Evolutionary conservation across 2,113 vertebrate species (phyloP).

Genomic region (Paradisaea rubra): DNA sequence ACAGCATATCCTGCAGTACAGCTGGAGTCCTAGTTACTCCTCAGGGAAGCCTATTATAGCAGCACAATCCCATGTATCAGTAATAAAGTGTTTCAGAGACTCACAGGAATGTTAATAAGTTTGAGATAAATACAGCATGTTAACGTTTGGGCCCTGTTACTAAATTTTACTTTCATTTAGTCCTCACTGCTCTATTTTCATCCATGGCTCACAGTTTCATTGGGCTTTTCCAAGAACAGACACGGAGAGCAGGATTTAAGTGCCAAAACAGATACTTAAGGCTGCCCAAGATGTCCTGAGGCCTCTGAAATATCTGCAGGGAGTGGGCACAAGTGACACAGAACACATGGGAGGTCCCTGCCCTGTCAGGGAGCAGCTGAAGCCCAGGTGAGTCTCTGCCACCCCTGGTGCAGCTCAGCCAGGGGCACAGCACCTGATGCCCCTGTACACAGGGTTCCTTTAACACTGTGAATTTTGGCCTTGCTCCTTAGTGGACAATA

Average conservation of each 20-base stretch:
- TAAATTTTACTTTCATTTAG: conserved; percentile 19
- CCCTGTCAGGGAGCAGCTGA: neutral
- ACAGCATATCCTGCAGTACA: neutral
- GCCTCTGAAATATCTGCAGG: neutral
- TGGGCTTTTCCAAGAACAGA: neutral
- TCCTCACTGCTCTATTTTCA: conserved; percentile 7
- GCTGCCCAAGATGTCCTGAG: neutral
- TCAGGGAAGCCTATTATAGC: conserved; percentile 10
- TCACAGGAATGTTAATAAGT: conserved; percentile 32
- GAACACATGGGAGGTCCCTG: neutral
- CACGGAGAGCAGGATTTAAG: neutral
- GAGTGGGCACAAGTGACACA: neutral
- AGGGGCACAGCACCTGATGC: neutral
- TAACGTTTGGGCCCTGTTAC: neutral
- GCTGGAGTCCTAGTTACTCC: conserved; percentile 11
- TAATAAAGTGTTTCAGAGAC: conserved; percentile 28
- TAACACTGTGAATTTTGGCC: neutral
- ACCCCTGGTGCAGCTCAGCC: neutral
- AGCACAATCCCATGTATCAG: conserved; percentile 10
- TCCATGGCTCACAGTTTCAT: neutral
- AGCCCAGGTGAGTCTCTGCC: neutral
- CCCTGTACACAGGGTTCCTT: neutral
- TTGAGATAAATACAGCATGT: conserved; percentile 32
- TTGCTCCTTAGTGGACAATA: neutral
- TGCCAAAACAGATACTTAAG: neutral